phyloP scores from a whole-genome alignment of 35 echinoderm and acorn worm species.

The Amphiura filiformis region DNA sequence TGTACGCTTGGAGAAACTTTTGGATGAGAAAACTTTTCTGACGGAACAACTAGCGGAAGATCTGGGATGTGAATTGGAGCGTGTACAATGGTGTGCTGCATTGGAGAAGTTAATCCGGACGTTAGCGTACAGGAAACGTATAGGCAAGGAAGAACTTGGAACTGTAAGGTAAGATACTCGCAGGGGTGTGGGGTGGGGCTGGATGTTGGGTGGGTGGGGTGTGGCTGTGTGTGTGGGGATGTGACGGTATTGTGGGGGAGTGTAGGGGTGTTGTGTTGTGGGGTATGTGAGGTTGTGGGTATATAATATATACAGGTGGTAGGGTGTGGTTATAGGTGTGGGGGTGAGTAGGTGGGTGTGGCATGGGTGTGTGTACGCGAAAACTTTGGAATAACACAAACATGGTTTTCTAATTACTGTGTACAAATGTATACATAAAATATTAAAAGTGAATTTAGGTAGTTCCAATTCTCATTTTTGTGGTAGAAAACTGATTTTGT shows the following conservation, averaged over 20 bases:
- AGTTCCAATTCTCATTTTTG: neutral
- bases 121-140: no score
- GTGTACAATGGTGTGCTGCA: neutral
- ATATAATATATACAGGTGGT: no score
- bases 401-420: no score
- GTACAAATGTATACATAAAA: neutral
- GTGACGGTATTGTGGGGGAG: neutral
- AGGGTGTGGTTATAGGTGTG: no score
- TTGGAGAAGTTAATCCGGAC: neutral
- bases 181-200: neutral
- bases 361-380: no score
- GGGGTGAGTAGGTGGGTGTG: no score
- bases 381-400: no score
- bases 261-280: neutral
- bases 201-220: neutral
- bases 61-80: neutral
- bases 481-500: neutral
- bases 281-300: neutral
- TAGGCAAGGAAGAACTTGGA: neutral
- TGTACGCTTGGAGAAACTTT: neutral
- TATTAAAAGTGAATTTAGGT: neutral
- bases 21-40: neutral
- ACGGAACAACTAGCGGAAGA: neutral
- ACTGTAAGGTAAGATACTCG: neutral
- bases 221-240: neutral